Base-by-base conservation (phyloP, 2,888 invertebrate genomes). In the Proisotoma minuta region DNA sequence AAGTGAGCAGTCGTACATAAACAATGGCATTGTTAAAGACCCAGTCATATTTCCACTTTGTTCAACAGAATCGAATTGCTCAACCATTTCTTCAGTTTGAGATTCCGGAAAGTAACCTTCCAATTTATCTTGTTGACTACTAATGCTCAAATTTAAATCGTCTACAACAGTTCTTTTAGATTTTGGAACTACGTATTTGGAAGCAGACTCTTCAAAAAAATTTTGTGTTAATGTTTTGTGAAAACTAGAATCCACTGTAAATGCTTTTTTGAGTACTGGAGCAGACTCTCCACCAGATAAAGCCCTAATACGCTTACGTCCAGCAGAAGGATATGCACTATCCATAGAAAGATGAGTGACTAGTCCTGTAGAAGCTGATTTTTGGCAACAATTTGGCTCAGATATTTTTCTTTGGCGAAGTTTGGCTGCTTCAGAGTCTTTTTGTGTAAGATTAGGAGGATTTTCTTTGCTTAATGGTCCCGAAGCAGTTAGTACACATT, bases 1-100 rank as follows among this genome's bases (percentile, higher is more conserved):
- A 50, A 84, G 76, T 1, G 84, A 83, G 75, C 86, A 86, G 75
- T 86, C 85, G 74, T 85, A 87, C n/a, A 85, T 81, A 74, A 85
- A 87, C 59, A 87, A 77, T 0, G 87, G 87, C 43, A 84, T 75
- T 22, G 79, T 77, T 27, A 81, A 69, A 3, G 77, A 74, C 5
- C 76, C 76, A 64, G 28, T 28, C 27, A 52, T 28, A 54, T 8
- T 34, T 12, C 15, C 15, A 15, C 8, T 10, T 15, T 34, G 8
- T 8, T 34, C 15, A 15, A 10, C 34, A 34, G 34, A 8, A 34
- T 10, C 34, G 34, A 10, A 15, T 8, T 10, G 15, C 34, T 34
- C 8, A 34, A 10, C 34, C 15, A 34, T 34, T 8, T 15, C 8
- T 34, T 34, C 34, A 10, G 34, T 10, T 10, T 34, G 8, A 15